These are phyloP conservation scores for Musca domestica DNA, from an alignment of 1,140 invertebrate genomes.

Conservation along the genomic window DNA sequence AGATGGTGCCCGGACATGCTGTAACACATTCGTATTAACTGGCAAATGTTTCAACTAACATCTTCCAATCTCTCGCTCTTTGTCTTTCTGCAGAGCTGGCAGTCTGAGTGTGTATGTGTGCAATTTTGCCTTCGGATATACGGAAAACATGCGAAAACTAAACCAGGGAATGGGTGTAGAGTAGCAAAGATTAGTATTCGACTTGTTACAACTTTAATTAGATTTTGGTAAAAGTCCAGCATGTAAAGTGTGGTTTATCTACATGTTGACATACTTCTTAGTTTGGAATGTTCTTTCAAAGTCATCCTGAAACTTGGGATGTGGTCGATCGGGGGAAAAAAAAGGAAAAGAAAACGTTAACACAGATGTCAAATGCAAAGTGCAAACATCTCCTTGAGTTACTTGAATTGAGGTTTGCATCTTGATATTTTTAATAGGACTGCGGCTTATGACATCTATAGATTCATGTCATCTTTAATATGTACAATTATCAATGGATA, in stretches of 20 bases:
- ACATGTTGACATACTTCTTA: slow-evolving; percentile 3
- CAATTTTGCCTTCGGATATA: neutral
- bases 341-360: neutral
- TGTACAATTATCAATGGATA: too few relatives aligned
- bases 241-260: slow-evolving; percentile 5
- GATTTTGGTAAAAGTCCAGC: slow-evolving; percentile 7
- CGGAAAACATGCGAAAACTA: too few relatives aligned
- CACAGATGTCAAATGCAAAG: too few relatives aligned
- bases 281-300: neutral
- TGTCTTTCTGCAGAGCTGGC: too few relatives aligned
- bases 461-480: too few relatives aligned
- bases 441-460: too few relatives aligned
- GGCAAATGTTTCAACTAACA: too few relatives aligned
- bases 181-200: slow-evolving; percentile 4
- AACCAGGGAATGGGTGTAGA: neutral
- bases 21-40: too few relatives aligned
- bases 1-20: neutral
- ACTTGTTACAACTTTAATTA: slow-evolving; percentile 8
- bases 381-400: too few relatives aligned
- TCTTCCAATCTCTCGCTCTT: too few relatives aligned
- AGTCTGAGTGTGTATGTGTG: neutral
- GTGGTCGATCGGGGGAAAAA: neutral
- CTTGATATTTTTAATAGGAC: too few relatives aligned
- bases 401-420: too few relatives aligned
- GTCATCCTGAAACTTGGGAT: neutral